These are phyloP conservation scores for Tribolium freemani DNA, from an alignment of 2,888 invertebrate genomes.

Conservation along the genomic window DNA sequence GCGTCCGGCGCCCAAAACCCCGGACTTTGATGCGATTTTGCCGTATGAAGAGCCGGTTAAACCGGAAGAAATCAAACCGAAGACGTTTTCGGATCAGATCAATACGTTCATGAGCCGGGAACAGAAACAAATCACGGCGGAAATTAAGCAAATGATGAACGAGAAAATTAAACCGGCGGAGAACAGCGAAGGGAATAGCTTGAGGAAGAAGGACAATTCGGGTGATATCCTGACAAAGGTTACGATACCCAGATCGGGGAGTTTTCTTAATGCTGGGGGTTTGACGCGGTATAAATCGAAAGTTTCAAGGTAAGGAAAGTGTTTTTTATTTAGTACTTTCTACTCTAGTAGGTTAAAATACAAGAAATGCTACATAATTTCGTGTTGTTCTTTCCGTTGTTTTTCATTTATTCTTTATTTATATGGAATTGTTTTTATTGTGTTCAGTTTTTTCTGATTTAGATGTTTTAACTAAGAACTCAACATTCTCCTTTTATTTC, in stretches of 20 bases:
- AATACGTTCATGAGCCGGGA: conserved; percentile 68
- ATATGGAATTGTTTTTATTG: too few relatives aligned
- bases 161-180: conserved; percentile 64
- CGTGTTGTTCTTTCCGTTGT: too few relatives aligned
- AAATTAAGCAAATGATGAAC: conserved; percentile 67
- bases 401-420: too few relatives aligned
- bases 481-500: too few relatives aligned
- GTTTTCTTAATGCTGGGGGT: conserved; percentile 87
- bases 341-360: too few relatives aligned
- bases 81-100: conserved; percentile 69
- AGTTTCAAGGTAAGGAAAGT: conserved; percentile 72
- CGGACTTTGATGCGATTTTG: conserved; percentile 66
- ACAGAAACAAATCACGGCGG: conserved; percentile 69
- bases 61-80: conserved; percentile 73
- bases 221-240: conserved; percentile 90
- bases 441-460: too few relatives aligned
- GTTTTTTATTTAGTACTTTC: too few relatives aligned
- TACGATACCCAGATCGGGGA: conserved; percentile 87
- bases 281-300: conserved; percentile 82
- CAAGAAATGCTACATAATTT: too few relatives aligned
- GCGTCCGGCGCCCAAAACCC: conserved; percentile 72
- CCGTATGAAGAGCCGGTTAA: conserved; percentile 65
- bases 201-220: conserved; percentile 71
- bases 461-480: too few relatives aligned
- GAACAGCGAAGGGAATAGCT: conserved; percentile 54